Conservation (phyloP, 2,797 vertebrate genomes). For the Loris lydekkerianus region DNA sequence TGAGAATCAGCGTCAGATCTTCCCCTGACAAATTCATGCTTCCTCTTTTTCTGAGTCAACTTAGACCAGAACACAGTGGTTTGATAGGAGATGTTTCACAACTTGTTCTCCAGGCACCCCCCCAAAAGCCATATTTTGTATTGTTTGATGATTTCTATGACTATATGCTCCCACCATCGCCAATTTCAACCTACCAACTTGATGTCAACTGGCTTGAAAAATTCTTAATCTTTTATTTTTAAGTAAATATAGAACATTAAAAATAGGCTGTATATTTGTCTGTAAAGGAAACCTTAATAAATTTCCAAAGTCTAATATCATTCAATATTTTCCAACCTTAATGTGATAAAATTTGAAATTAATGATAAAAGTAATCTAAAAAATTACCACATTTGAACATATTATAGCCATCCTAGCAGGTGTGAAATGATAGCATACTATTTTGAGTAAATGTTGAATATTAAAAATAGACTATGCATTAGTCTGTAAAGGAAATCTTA, state of each 20-base stretch:
- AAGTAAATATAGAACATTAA: too few relatives aligned
- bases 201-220: background rate
- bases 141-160: background rate
- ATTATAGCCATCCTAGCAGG: too few relatives aligned
- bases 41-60: background rate
- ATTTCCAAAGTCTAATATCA: too few relatives aligned
- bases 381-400: too few relatives aligned
- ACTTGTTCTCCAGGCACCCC: background rate
- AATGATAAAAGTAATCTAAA: too few relatives aligned
- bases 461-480: background rate
- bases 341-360: too few relatives aligned
- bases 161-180: background rate
- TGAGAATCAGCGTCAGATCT: background rate
- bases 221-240: background rate
- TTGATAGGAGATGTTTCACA: background rate
- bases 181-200: background rate
- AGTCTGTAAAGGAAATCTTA: background rate
- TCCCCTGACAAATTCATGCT: background rate
- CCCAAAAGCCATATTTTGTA: background rate
- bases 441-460: background rate
- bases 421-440: background rate
- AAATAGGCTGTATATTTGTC: too few relatives aligned
- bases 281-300: too few relatives aligned
- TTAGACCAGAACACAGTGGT: background rate
- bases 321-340: too few relatives aligned